These are phyloP conservation scores for Channallabes apus DNA, from an alignment of 2,797 vertebrate species.

Conservation along the genomic window DNA sequence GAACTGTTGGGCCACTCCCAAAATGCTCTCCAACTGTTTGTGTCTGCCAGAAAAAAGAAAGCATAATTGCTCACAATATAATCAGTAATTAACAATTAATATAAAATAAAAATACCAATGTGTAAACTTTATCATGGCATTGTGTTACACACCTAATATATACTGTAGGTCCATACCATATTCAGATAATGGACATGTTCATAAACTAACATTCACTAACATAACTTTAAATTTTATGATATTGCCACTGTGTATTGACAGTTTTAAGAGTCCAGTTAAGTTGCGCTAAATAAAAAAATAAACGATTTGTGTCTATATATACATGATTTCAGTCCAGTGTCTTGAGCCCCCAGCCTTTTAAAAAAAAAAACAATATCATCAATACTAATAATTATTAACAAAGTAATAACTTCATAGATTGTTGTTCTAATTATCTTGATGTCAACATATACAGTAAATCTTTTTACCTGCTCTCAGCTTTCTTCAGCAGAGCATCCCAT, in stretches of 20 bases:
- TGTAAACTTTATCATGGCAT: neutral
- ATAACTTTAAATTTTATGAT: neutral
- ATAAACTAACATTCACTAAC: neutral
- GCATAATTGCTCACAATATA: conserved; percentile 43
- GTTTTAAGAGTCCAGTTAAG: too few species aligned
- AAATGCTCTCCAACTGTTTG: conserved; percentile 91
- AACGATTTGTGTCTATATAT: neutral
- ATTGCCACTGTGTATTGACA: neutral
- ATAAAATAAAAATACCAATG: neutral
- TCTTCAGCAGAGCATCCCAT: conserved; percentile 90
- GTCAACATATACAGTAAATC: neutral
- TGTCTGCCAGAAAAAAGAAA: conserved; percentile 72
- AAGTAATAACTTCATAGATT: neutral
- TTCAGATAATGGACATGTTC: neutral
- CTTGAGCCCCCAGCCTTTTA: neutral
- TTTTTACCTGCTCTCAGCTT: conserved; percentile 89
- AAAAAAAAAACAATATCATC: neutral
- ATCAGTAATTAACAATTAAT: conserved; percentile 10
- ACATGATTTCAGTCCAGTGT: neutral
- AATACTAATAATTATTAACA: neutral
- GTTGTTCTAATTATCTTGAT: neutral
- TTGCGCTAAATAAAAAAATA: neutral
- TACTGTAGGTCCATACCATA: neutral
- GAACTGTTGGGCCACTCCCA: conserved; percentile 92
- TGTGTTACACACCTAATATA: neutral